Percentiles rank a stretch among this genome's conserved stretches.
Evolutionary conservation across 2,797 vertebrate genomes (phyloP).

Genomic region (Cuculus canorus): DNA sequence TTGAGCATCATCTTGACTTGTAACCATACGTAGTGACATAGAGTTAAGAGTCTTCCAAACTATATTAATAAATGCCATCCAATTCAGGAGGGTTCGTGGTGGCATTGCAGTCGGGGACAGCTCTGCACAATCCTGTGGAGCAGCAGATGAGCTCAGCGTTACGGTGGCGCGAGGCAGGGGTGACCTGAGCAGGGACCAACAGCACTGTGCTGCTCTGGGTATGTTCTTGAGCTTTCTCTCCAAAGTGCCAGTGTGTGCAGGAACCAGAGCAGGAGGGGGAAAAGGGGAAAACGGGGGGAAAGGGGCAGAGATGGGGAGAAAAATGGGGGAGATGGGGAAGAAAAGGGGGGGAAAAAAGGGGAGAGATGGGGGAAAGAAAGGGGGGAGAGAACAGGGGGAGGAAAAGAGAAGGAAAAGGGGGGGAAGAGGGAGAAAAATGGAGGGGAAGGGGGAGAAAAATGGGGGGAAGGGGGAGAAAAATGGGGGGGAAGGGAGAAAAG

Average conservation of each 20-base stretch:
- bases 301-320: too few relatives aligned
- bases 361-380: too few relatives aligned
- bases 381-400: too few relatives aligned
- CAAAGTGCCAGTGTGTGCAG: background rate
- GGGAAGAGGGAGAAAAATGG: too few relatives aligned
- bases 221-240: background rate
- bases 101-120: accelerated
- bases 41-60: background rate
- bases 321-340: too few relatives aligned
- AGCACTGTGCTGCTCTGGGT: background rate
- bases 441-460: too few relatives aligned
- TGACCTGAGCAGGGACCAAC: background rate
- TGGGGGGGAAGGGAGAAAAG: too few relatives aligned
- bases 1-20: background rate
- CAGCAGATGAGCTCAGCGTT: background rate
- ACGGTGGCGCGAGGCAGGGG: background rate
- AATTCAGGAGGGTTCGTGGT: background rate
- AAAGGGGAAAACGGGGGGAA: too few relatives aligned
- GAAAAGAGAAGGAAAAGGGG: too few relatives aligned
- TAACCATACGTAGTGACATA: accelerated
- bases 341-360: too few relatives aligned
- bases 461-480: too few relatives aligned
- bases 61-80: accelerated
- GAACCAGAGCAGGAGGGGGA: accelerated
- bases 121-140: background rate